Conservation (phyloP, 2,797 vertebrate genomes). For the Ispidina lecontei region DNA sequence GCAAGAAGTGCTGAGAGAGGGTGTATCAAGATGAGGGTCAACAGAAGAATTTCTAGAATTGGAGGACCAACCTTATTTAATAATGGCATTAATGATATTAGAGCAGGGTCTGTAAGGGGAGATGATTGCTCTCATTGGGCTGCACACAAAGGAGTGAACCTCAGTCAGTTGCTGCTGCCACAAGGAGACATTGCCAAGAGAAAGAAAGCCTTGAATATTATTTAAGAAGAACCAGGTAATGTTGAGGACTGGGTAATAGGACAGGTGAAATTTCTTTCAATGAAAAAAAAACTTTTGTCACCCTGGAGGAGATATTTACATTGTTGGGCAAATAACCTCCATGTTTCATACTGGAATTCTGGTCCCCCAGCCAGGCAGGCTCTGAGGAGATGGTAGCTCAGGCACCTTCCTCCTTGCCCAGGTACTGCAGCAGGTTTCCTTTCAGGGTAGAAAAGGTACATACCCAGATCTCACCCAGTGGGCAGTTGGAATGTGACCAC, state of each 20-base stretch:
- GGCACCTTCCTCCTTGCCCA: background rate
- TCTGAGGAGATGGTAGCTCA: background rate
- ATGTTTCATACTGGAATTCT: background rate
- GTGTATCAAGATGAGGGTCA: background rate
- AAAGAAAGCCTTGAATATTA: background rate
- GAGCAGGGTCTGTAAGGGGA: background rate
- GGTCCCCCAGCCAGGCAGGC: background rate
- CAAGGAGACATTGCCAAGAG: background rate
- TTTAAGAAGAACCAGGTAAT: background rate
- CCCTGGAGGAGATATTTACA: background rate
- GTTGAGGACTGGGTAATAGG: background rate
- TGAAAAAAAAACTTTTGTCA: background rate
- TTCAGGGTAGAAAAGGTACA: background rate
- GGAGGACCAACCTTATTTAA: background rate
- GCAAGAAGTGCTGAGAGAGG: background rate
- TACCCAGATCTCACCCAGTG: background rate
- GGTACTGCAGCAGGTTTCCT: background rate
- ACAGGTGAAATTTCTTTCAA: background rate
- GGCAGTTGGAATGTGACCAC: background rate
- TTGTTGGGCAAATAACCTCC: background rate
- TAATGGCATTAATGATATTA: background rate
- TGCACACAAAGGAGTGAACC: background rate
- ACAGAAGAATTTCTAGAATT: background rate
- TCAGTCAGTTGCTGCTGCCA: background rate
- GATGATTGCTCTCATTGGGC: background rate